These are phyloP conservation scores for Iguana delicatissima DNA, from an alignment of 2,797 vertebrate genomes.

Conservation along the genomic window DNA sequence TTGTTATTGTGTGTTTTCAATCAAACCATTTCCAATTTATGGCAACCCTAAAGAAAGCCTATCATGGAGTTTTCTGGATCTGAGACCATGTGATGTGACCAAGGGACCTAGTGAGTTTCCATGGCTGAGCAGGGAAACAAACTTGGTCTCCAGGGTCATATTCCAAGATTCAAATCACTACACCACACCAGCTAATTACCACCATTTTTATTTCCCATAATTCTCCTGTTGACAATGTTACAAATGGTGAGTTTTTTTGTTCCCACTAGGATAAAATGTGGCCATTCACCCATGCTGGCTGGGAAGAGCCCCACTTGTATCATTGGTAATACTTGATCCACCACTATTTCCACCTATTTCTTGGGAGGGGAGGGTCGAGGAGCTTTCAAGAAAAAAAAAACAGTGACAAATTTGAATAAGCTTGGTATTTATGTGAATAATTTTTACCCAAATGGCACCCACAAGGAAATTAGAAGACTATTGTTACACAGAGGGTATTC, in stretches of 20 bases:
- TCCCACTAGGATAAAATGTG: neutral
- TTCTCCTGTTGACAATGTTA: neutral
- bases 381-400: neutral
- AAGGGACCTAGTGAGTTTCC: too few species aligned
- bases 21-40: too few species aligned
- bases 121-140: too few species aligned
- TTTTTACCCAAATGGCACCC: neutral
- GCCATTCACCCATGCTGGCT: neutral
- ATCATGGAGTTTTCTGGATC: too few species aligned
- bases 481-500: constrained; percentile 21
- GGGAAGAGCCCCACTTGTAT: neutral
- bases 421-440: neutral
- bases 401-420: neutral
- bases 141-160: too few species aligned
- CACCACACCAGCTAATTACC: neutral
- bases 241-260: neutral
- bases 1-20: too few species aligned
- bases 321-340: neutral
- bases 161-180: too few species aligned
- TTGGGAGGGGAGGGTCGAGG: too few species aligned
- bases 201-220: neutral
- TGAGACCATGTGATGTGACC: too few species aligned
- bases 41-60: too few species aligned
- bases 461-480: neutral
- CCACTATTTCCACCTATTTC: neutral